Percentiles rank a stretch among this genome's conserved stretches.
phyloP scores from a whole-genome alignment of 2,888 invertebrate species.

The Cantharis rufa region DNA sequence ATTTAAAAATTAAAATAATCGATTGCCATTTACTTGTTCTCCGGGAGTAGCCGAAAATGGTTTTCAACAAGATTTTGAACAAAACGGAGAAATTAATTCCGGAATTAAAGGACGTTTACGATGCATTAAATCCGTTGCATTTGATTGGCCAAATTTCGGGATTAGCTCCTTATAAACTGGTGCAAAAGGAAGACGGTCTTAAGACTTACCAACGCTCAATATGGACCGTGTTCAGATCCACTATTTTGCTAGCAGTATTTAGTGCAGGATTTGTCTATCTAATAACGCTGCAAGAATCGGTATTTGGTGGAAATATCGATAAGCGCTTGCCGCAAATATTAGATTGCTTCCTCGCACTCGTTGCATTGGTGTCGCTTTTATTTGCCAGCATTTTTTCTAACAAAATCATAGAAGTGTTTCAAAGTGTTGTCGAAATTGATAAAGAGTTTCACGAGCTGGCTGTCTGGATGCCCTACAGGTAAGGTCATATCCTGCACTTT shows the following conservation, averaged over 20 bases:
- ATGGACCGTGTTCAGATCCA: slow-evolving; percentile 11
- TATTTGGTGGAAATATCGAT: slow-evolving; percentile 15
- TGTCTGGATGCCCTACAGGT: slow-evolving; percentile 40
- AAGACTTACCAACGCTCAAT: slow-evolving; percentile 8
- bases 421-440: slow-evolving; percentile 38
- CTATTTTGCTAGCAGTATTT: slow-evolving; percentile 9
- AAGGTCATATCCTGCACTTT: slow-evolving; percentile 29
- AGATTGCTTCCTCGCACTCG: slow-evolving; percentile 33
- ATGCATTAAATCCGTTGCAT: slow-evolving; percentile 25
- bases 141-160: slow-evolving; percentile 25
- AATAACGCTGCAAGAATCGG: neutral
- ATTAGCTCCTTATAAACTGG: slow-evolving; percentile 25
- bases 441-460: slow-evolving; percentile 33
- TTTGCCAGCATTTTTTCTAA: slow-evolving; percentile 34
- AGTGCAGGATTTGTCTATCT: neutral
- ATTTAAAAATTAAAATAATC: neutral
- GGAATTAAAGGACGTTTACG: slow-evolving; percentile 23
- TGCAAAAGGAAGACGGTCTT: slow-evolving; percentile 1
- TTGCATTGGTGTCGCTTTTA: slow-evolving; percentile 16
- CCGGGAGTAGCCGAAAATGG: neutral
- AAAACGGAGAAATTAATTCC: slow-evolving; percentile 4
- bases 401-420: slow-evolving; percentile 36
- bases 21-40: neutral
- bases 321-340: slow-evolving; percentile 32
- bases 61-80: neutral